Evolutionary conservation across 35 echinoderm and acorn worm genomes (phyloP).

Genomic region (Lytechinus pictus): DNA sequence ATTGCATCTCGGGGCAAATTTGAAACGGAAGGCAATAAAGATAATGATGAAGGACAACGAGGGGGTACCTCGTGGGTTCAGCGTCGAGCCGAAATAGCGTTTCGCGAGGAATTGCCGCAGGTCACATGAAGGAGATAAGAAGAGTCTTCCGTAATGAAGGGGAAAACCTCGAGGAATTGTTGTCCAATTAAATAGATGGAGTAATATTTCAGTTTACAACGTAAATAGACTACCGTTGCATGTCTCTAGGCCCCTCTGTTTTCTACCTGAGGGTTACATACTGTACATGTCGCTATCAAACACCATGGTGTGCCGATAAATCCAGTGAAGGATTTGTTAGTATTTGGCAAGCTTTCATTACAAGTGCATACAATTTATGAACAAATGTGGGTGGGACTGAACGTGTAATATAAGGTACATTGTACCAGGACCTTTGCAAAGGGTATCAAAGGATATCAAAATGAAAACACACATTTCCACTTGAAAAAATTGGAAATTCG

Average conservation of each 20-base stretch:
- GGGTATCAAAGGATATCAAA: too few species aligned
- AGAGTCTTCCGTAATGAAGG: not conserved
- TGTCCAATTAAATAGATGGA: conserved; percentile 27
- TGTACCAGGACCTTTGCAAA: too few species aligned
- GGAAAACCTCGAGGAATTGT: not conserved
- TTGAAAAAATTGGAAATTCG: too few species aligned
- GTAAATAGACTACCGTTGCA: not conserved
- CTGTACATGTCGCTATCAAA: not conserved
- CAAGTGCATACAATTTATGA: too few species aligned
- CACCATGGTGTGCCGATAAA: not conserved
- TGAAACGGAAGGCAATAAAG: conserved; percentile 47
- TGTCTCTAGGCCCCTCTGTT: not conserved
- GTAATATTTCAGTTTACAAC: not conserved
- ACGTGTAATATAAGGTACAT: too few species aligned
- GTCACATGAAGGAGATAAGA: not conserved
- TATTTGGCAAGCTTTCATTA: too few species aligned
- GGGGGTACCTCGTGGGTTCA: conserved; percentile 14
- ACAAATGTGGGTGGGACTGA: too few species aligned
- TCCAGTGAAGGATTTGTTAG: not conserved
- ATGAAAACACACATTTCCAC: too few species aligned
- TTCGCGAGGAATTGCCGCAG: not conserved
- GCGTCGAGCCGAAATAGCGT: not conserved
- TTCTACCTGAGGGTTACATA: not conserved
- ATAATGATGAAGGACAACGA: conserved; percentile 6
- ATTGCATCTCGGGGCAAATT: conserved; percentile 37